Evolutionary conservation across 2,113 vertebrate genomes (phyloP).

Genomic region (Bufo bufo): DNA sequence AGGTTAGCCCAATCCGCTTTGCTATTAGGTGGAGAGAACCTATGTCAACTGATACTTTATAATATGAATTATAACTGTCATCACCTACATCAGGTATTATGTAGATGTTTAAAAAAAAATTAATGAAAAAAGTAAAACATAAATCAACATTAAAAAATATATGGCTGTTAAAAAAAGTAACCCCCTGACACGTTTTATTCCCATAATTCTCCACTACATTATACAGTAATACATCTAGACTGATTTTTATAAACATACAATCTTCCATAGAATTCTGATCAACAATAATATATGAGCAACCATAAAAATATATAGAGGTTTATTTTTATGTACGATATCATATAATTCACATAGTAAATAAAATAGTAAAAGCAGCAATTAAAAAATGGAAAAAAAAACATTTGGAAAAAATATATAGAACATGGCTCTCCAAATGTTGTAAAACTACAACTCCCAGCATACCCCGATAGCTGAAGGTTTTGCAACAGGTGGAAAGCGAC

Average conservation of each 20-base stretch:
- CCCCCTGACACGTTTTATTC: neutral
- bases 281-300: neutral
- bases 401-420: neutral
- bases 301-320: conserved; percentile 3
- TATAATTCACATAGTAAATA: conserved; percentile 18
- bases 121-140: no score
- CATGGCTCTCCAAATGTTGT: neutral
- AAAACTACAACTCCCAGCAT: neutral
- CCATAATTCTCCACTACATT: neutral
- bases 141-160: neutral
- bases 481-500: no score
- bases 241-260: no score
- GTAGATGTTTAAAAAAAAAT: neutral
- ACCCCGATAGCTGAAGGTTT: neutral
- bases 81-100: no score
- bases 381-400: neutral
- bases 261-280: no score
- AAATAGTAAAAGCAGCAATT: conserved; percentile 22
- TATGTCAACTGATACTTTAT: no score
- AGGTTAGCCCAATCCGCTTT: no score
- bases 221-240: neutral
- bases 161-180: neutral
- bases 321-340: conserved; percentile 3
- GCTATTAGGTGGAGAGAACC: no score
- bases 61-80: no score